Conservation (phyloP, 2,797 vertebrate species). For the Rhinogobio ventralis region DNA sequence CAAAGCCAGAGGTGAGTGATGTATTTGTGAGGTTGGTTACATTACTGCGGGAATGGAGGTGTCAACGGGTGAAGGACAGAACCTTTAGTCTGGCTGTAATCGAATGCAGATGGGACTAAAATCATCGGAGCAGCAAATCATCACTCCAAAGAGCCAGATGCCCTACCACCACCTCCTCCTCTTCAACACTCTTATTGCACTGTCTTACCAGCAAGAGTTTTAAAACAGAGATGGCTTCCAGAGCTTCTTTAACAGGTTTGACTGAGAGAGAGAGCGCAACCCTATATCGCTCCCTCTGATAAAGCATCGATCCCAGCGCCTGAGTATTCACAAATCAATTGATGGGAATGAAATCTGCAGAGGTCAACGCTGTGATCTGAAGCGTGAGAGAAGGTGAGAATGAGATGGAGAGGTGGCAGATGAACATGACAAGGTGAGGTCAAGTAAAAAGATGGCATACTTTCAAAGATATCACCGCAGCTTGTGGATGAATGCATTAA, state of each 20-base stretch:
- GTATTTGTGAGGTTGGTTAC: conserved; percentile 43
- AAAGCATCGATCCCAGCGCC: conserved; percentile 96
- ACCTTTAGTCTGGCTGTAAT: conserved; percentile 87
- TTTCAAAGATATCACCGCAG: conserved; percentile 70
- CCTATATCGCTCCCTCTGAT: conserved; percentile 98
- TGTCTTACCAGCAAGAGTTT: conserved; percentile 80
- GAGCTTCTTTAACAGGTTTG: conserved; percentile 93
- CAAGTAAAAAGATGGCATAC: conserved; percentile 47
- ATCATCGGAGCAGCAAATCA: conserved; percentile 95
- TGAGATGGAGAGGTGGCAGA: conserved; percentile 57
- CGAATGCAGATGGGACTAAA: conserved; percentile 98
- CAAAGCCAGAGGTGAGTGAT: conserved; percentile 50
- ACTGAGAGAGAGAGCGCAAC: conserved; percentile 93
- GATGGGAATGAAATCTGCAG: conserved; percentile 92
- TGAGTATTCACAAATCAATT: conserved; percentile 97
- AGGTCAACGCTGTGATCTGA: conserved; percentile 83
- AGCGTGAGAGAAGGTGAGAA: conserved; percentile 56
- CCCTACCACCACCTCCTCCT: conserved; percentile 55
- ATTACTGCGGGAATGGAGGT: conserved; percentile 66
- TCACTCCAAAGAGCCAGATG: conserved; percentile 79
- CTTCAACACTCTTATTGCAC: conserved; percentile 57
- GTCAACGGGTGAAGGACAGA: conserved; percentile 93
- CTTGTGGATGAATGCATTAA: conserved; percentile 69
- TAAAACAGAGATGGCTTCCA: conserved; percentile 90
- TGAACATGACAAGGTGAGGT: conserved; percentile 54